Evolutionary conservation across 2,797 vertebrate species (phyloP), one percentile per base, ranked within the genome.

Genomic region (Chromobotia macracanthus): DNA sequence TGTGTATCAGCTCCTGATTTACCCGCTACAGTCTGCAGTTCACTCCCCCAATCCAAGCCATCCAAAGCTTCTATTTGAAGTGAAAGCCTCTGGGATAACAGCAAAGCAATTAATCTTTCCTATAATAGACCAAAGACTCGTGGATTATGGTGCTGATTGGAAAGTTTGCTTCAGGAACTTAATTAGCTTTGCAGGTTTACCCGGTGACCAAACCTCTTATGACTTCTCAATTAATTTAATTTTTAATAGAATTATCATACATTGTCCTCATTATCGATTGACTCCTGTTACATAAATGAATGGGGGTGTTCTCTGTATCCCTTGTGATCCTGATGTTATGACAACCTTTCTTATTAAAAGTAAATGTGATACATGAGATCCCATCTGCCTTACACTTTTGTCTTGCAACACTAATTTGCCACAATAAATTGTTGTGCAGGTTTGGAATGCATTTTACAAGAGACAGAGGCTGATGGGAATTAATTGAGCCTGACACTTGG

Each of bases 41-140:
- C 65, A 80, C 81, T 83, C 82, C 70, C 80, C 77, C 70, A 23
- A n/a, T n/a, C n/a, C n/a, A 28, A 28, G 1, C 1, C 28, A 77
- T 61, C 53, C 65, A 56, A 21, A 70, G 65, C 44, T 80, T 68
- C 82, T 77, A 56, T 80, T 77, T 73, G 69, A 82, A 85, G 72
- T 73, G 44, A 74, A 68, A 79, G 51, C 82, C 79, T 78, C 38
- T 6, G 67, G 84, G 84, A 82, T 79, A 65, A 72, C 69, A 56
- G 75, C 23, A 72, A 83, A 84, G 72, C 84, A 84, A 86, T 88
- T 86, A 84, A 84, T 88, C 83, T 81, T 75, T 78, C 69, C 74
- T 78, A 61, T 84, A 78, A 77, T 80, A 87, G 73, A 69, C 76
- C 78, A 73, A 60, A 81, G 80, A 76, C 74, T 78, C 56, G 67